Evolutionary conservation across 1,140 invertebrate species (phyloP).

Genomic region (Drosophila serrata): DNA sequence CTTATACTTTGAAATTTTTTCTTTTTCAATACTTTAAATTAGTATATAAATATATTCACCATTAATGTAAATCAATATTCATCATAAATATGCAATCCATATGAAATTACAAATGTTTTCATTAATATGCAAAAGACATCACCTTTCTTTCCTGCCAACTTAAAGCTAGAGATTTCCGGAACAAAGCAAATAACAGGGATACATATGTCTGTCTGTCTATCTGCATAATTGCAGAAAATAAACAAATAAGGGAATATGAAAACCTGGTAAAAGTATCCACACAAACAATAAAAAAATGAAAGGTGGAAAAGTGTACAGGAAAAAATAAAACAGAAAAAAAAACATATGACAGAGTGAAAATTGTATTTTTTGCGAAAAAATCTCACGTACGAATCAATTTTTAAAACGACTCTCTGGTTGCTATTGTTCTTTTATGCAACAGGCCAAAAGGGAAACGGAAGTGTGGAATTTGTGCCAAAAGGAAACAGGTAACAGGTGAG

Average conservation of each 20-base stretch:
- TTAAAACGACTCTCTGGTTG: constrained; percentile 50
- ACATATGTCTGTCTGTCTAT: constrained; percentile 8
- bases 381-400: constrained; percentile 78
- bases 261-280: constrained; percentile 19
- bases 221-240: constrained; percentile 54
- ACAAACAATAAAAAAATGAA: constrained; percentile 28
- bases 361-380: constrained; percentile 49
- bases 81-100: not conserved
- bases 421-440: constrained; percentile 79
- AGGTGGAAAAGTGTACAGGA: constrained; percentile 57
- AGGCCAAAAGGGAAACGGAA: constrained; percentile 66
- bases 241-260: constrained; percentile 30
- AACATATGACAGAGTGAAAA: constrained; percentile 36
- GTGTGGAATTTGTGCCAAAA: constrained; percentile 44
- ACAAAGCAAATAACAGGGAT: constrained; percentile 17
- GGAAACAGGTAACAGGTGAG: constrained; percentile 33
- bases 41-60: not conserved
- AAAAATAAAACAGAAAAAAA: constrained; percentile 57
- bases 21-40: not conserved
- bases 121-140: constrained; percentile 3
- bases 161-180: constrained; percentile 21
- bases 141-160: constrained; percentile 35
- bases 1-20: not conserved
- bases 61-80: not conserved
- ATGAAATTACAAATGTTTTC: constrained; percentile 3